A percentile compares a stretch with the other conserved stretches of the same genome.
These are phyloP conservation scores for Montipora efflorescens DNA, from an alignment of 64 coral and sea anemone genomes.

Conservation along the genomic window DNA sequence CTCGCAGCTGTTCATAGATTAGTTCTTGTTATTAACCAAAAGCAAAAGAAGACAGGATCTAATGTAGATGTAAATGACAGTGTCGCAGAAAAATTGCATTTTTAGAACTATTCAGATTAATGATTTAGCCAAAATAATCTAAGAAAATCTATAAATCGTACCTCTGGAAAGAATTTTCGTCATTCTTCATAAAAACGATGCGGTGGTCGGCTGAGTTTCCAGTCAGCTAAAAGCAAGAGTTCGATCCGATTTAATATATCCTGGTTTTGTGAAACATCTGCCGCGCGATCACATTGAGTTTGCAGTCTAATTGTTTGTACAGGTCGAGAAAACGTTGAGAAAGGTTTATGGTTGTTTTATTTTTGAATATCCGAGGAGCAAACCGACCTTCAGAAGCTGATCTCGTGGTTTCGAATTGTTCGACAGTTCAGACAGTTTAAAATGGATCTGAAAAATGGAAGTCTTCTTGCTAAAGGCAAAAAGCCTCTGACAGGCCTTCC, in stretches of 20 bases:
- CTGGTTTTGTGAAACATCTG: conserved; percentile 11
- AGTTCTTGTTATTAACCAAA: conserved; percentile 39
- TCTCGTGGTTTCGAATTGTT: neutral
- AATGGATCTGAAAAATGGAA: neutral
- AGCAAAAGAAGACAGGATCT: conserved; percentile 22
- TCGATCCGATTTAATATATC: neutral
- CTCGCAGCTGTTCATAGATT: conserved; percentile 2
- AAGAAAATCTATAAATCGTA: neutral
- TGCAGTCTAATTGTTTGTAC: conserved; percentile 25
- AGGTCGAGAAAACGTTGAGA: conserved; percentile 8
- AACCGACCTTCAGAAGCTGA: neutral
- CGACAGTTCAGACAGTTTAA: neutral
- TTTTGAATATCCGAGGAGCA: neutral
- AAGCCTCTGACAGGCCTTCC: neutral
- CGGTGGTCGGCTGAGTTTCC: neutral
- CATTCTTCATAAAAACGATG: neutral
- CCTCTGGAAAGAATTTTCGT: neutral
- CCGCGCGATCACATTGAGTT: neutral
- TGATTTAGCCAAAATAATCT: neutral
- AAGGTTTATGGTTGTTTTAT: neutral
- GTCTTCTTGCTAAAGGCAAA: neutral
- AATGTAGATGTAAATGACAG: conserved; percentile 25
- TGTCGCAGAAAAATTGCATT: neutral
- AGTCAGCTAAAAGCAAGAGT: neutral
- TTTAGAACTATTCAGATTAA: no score